Evolutionary conservation across 1,140 invertebrate species (phyloP).

Genomic region (Brachionus calyciflorus): DNA sequence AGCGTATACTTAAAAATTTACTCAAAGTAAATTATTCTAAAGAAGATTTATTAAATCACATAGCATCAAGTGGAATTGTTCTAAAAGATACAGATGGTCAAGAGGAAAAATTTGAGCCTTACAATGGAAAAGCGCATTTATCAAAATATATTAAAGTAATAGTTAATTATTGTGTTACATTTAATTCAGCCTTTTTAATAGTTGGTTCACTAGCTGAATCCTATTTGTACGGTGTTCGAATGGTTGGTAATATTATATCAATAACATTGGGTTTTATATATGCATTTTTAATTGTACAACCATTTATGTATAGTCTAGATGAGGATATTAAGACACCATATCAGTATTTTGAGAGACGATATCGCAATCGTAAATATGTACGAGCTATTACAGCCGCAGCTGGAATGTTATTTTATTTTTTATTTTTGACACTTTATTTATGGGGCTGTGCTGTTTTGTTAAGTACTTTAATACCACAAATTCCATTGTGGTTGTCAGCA

Average conservation of each 20-base stretch:
- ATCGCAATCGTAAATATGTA: neutral
- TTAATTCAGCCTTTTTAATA: slow-evolving; percentile 6
- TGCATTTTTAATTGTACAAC: slow-evolving; percentile 20
- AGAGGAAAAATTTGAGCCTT: slow-evolving; percentile 18
- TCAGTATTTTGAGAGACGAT: slow-evolving; percentile 31
- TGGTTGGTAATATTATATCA: slow-evolving; percentile 34
- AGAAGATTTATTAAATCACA: neutral
- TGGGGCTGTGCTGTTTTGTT: slow-evolving; percentile 22
- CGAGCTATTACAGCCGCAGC: neutral
- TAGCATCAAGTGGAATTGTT: slow-evolving; percentile 11
- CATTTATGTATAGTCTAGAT: slow-evolving; percentile 24
- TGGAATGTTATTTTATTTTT: slow-evolving; percentile 34
- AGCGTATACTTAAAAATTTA: neutral
- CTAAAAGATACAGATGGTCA: neutral
- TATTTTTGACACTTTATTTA: slow-evolving; percentile 18
- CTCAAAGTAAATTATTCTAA: neutral
- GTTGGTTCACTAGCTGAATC: slow-evolving; percentile 24
- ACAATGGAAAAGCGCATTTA: slow-evolving; percentile 13
- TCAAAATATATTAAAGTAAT: slow-evolving; percentile 30
- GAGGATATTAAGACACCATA: slow-evolving; percentile 25
- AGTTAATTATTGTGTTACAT: slow-evolving; percentile 18
- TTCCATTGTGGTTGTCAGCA: slow-evolving; percentile 7
- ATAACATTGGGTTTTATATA: slow-evolving; percentile 26
- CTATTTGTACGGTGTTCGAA: slow-evolving; percentile 22
- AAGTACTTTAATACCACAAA: slow-evolving; percentile 13